Conservation (phyloP, 2,797 vertebrate genomes). For the Moxostoma hubbsi region DNA sequence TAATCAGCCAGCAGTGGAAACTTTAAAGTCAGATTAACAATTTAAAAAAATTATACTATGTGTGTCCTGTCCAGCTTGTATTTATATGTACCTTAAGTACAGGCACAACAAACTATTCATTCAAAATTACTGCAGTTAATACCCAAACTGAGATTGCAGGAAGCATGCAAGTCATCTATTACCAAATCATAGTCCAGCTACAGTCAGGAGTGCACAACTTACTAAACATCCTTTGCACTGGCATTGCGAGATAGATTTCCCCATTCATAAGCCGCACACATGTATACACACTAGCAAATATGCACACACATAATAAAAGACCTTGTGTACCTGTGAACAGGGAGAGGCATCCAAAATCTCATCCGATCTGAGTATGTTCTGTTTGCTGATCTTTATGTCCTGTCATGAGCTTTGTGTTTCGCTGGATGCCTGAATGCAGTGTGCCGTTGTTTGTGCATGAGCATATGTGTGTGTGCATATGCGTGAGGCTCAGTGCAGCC, state of each 20-base stretch:
- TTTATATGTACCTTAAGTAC: background rate
- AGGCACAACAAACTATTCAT: conserved; percentile 13
- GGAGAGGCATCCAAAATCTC: conserved; percentile 36
- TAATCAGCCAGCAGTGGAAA: background rate
- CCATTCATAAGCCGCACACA: conserved; percentile 18
- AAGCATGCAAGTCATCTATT: background rate
- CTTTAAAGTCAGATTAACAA: background rate
- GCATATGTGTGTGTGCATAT: conserved; percentile 40
- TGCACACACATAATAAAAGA: background rate
- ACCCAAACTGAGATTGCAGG: background rate
- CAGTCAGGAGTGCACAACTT: conserved; percentile 1
- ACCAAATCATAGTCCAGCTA: conserved; percentile 3
- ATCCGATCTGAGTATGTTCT: conserved; percentile 46
- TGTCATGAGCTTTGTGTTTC: conserved; percentile 36
- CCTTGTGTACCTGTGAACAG: conserved; percentile 52
- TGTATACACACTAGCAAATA: conserved; percentile 32
- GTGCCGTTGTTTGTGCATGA: conserved; percentile 32
- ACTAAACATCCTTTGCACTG: conserved; percentile 15
- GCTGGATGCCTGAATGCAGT: conserved; percentile 41
- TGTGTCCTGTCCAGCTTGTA: background rate
- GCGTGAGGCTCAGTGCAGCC: conserved; percentile 53
- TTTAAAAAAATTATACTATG: background rate
- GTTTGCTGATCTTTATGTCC: conserved; percentile 31
- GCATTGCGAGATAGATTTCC: conserved; percentile 3
- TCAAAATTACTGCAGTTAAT: background rate